Base-by-base conservation (phyloP, 2,797 vertebrate species). In the Borostomias antarcticus region DNA sequence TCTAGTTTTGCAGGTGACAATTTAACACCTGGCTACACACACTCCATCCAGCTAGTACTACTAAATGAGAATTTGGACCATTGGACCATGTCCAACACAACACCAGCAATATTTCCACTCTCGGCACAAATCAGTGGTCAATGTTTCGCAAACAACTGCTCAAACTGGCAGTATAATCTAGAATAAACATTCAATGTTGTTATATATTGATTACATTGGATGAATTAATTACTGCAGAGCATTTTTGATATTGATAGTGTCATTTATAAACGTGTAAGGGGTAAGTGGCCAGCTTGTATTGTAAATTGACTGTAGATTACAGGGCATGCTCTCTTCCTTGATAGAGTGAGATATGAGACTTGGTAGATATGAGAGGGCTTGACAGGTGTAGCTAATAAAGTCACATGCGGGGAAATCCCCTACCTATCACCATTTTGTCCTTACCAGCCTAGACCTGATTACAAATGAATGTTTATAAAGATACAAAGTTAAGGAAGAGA, bases 381-480 rank as follows among this genome's bases (percentile, higher is more conserved):
- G 26, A 86, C 87, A 88, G 88, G 85, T 89, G 85, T 80, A 69
- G 70, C 74, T 70, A 70, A 63, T 54, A 54, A 30, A 77, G 69
- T 72, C 57, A 37, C 67, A 59, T 74, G 52, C 37, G 84, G 87
- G 87, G 89, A 88, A 87, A 17, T 25, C 52, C 51, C 52, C 17
- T n/a, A 45, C 40, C 13, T 17, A 45, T 45, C 40, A 17, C 40
- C 40, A 45, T 45, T 45, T 45, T 45, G 40, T 4, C 4, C n/a
- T 17, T 17, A n/a, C 40, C 40, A 3, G 13, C 40, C 40, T 45
- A 45, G 40, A n/a, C 40, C 40, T n/a, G 40, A 45, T 45, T 45
- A 45, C 40, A 45, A n/a, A 13, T 6, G 13, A n/a, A 17, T n/a
- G 40, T 13, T n/a, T 45, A 17, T 45, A 15, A 17, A 45, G 40